Evolutionary conservation across 2,797 vertebrate genomes (phyloP).

Genomic region (Gambusia yucatana): DNA sequence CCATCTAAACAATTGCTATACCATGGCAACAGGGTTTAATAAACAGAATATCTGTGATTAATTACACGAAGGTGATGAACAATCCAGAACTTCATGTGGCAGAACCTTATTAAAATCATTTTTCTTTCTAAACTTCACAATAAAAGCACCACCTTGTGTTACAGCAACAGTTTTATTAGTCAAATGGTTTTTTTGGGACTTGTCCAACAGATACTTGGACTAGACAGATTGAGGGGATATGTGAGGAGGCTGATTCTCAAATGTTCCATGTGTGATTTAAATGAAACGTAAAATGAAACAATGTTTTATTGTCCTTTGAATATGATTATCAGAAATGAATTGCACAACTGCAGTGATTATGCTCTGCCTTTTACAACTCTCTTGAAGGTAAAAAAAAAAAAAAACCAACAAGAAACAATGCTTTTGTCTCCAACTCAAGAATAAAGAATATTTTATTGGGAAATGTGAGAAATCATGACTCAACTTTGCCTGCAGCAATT

Average conservation of each 20-base stretch:
- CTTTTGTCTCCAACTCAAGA: not conserved
- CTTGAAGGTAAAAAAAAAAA: not conserved
- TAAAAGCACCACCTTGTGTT: not conserved
- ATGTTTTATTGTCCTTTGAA: too few relatives aligned
- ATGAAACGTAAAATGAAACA: too few relatives aligned
- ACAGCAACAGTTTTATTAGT: not conserved
- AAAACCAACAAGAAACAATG: not conserved
- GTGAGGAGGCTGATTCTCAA: too few relatives aligned
- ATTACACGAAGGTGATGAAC: not conserved
- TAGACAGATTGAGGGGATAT: too few relatives aligned
- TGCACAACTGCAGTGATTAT: not conserved
- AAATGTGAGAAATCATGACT: not conserved
- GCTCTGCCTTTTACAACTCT: not conserved
- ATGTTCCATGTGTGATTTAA: too few relatives aligned
- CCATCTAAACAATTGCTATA: not conserved
- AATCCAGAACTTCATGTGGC: not conserved
- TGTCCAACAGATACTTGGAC: too few relatives aligned
- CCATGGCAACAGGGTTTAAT: not conserved
- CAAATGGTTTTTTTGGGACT: too few relatives aligned
- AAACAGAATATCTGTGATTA: not conserved
- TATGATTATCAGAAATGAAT: too few relatives aligned
- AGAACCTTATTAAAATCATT: not conserved
- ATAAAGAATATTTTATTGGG: not conserved
- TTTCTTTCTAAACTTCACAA: not conserved
- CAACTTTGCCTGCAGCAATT: not conserved